These are phyloP conservation scores for Channa maculata DNA, from an alignment of 2,113 vertebrate genomes.

Conservation along the genomic window DNA sequence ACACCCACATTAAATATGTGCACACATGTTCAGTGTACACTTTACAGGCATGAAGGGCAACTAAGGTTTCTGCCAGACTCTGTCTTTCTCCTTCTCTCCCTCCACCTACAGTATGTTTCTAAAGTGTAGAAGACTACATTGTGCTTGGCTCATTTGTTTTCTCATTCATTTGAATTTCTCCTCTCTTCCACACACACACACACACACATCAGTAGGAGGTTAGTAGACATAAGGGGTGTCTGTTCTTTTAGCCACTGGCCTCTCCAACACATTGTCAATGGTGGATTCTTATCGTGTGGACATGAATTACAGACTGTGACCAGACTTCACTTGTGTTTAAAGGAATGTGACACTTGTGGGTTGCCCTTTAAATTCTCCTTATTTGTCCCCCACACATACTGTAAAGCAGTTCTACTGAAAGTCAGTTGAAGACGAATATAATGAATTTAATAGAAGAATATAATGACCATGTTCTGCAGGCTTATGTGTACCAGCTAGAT, in stretches of 20 bases:
- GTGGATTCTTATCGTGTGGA: conserved; percentile 78
- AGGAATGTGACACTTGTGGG: conserved; percentile 77
- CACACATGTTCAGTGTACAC: conserved; percentile 26
- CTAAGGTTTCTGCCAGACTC: conserved; percentile 8
- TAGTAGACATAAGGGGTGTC: conserved; percentile 81
- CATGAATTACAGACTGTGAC: conserved; percentile 82
- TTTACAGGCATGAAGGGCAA: conserved; percentile 36
- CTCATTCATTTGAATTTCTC: conserved; percentile 45
- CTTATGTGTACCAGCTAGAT: conserved; percentile 25
- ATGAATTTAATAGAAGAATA: conserved; percentile 43
- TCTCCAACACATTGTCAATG: conserved; percentile 77
- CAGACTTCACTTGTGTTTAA: conserved; percentile 73
- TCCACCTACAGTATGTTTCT: conserved; percentile 47
- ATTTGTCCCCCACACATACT: conserved; percentile 57
- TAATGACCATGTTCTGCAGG: conserved; percentile 59
- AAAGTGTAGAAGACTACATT: conserved; percentile 28
- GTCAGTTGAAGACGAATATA: too few species aligned
- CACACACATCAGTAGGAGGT: conserved; percentile 78
- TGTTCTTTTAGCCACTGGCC: conserved; percentile 77
- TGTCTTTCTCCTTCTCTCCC: conserved; percentile 22
- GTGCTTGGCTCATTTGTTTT: conserved; percentile 47
- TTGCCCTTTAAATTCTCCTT: conserved; percentile 54
- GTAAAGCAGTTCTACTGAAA: conserved; percentile 56
- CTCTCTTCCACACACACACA: conserved; percentile 12
- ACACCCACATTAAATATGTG: conserved; percentile 38